phyloP scores from a whole-genome alignment of 1,140 invertebrate species.

The Neelides sp. region DNA sequence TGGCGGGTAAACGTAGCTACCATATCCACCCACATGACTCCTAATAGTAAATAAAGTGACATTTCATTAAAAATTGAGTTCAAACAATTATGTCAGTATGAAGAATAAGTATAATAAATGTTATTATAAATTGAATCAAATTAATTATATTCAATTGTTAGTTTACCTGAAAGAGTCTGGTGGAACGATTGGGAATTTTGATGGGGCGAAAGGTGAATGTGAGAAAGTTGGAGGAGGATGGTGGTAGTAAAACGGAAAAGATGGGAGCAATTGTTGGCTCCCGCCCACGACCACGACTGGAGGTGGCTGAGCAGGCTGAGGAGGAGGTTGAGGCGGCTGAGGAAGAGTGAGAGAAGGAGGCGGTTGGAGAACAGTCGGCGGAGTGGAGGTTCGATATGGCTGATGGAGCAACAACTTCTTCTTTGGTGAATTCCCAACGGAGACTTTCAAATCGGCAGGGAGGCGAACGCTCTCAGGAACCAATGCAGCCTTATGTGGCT shows the following conservation, averaged over 20 bases:
- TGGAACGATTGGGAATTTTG: constrained; percentile 29
- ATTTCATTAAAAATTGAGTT: no score
- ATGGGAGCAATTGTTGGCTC: no score
- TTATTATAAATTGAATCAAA: no score
- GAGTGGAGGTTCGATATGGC: constrained; percentile 22
- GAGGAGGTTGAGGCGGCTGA: not conserved
- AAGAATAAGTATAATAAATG: no score
- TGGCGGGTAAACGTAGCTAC: no score
- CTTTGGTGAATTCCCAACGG: no score
- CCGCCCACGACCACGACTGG: not conserved
- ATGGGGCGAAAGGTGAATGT: constrained; percentile 28
- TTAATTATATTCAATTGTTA: not conserved
- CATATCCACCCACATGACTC: no score
- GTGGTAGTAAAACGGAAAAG: no score
- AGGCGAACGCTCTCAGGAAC: constrained; percentile 27
- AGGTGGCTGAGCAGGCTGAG: not conserved
- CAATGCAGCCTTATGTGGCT: constrained; percentile 27
- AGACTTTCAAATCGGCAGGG: constrained; percentile 30
- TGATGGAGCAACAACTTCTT: constrained; percentile 1
- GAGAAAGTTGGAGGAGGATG: constrained; percentile 11
- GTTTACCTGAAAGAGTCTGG: constrained; percentile 28
- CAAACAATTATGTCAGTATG: no score
- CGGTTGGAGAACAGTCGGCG: constrained; percentile 23
- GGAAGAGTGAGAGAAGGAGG: constrained; percentile 9
- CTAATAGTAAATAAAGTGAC: no score